These are phyloP conservation scores for Ptilodon capucinus DNA, from an alignment of 2,888 invertebrate species.

Conservation along the genomic window DNA sequence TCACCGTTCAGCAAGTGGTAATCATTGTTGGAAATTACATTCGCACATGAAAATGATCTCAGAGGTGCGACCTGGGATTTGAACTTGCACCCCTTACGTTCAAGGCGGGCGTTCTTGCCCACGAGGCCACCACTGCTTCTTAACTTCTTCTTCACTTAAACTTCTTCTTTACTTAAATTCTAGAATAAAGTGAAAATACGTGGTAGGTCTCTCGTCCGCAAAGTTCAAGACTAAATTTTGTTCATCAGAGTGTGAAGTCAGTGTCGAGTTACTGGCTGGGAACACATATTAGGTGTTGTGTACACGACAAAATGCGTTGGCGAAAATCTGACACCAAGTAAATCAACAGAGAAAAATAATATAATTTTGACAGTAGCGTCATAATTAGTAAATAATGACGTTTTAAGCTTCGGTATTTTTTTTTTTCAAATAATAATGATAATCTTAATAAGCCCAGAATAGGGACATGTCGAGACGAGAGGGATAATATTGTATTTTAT, in stretches of 20 bases:
- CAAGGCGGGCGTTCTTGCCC: too few species aligned
- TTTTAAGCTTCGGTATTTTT: background rate
- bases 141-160: too few species aligned
- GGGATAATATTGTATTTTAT: too few species aligned
- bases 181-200: background rate
- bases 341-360: background rate
- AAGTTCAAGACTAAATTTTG: slow-evolving; percentile 34
- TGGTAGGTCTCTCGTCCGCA: slow-evolving; percentile 16
- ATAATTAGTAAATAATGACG: background rate
- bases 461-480: background rate
- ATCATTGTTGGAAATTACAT: too few species aligned
- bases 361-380: background rate
- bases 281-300: slow-evolving; percentile 34
- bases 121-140: too few species aligned
- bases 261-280: slow-evolving; percentile 52
- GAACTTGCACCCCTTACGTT: too few species aligned
- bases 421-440: too few species aligned
- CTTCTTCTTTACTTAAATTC: too few species aligned
- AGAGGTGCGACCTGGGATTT: too few species aligned
- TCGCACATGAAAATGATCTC: too few species aligned
- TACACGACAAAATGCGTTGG: slow-evolving; percentile 20
- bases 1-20: too few species aligned
- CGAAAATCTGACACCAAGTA: slow-evolving; percentile 24
- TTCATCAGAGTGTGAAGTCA: slow-evolving; percentile 45
- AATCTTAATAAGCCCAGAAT: too few species aligned